These are phyloP conservation scores for Otolemur garnettii DNA, from an alignment of 2,113 vertebrate species.

Conservation along the genomic window DNA sequence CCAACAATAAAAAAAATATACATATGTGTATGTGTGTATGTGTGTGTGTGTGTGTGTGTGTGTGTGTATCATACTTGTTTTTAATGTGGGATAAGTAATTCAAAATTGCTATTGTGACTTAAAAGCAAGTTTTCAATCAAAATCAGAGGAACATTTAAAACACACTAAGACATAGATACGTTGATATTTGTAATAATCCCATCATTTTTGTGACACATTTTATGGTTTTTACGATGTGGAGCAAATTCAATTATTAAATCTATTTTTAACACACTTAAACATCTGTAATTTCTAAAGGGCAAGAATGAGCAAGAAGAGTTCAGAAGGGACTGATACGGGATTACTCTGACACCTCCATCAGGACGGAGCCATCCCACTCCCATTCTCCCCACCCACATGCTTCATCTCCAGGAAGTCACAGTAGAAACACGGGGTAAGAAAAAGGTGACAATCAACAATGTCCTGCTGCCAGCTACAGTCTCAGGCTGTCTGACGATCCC, in stretches of 20 bases:
- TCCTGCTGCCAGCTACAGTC: background rate
- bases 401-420: background rate
- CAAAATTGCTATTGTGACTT: background rate
- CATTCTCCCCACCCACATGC: accelerated
- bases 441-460: background rate
- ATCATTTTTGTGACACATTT: background rate
- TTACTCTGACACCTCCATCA: background rate
- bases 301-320: background rate
- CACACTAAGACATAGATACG: background rate
- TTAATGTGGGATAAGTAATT: background rate
- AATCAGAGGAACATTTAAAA: background rate
- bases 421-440: background rate
- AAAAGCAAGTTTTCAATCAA: background rate
- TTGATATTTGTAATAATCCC: background rate
- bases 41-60: no score
- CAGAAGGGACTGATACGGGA: background rate
- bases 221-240: background rate
- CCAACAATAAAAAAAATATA: no score
- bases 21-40: no score
- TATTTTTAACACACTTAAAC: background rate
- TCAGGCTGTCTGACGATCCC: background rate
- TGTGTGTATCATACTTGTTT: background rate
- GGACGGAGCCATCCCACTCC: accelerated
- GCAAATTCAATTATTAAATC: background rate
- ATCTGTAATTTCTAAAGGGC: background rate